Evolutionary conservation across 2,888 invertebrate genomes (phyloP), one percentile per base, ranked within the genome.

Genomic region (Drosophila testacea): DNA sequence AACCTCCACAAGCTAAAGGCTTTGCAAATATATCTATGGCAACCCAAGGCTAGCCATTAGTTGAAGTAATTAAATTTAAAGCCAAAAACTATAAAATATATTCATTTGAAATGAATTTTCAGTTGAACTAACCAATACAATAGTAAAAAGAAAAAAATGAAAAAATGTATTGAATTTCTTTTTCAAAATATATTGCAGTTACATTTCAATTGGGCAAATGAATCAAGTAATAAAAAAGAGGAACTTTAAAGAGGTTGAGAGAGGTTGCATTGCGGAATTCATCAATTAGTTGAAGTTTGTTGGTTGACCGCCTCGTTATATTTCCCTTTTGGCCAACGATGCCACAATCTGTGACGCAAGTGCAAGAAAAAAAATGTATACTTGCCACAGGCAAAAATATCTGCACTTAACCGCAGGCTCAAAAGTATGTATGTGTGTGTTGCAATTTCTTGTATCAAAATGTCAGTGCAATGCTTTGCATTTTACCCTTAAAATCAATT

Each of bases 381-480:
- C 22, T 22, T 22, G 32, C 32, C 32, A 32, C n/a, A n/a, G 39
- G 61, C 27, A 57, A 47, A 36, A 34, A 34, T 55, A 9, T 22
- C 36, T 59, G 71, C 71, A 69, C 67, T 74, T 68, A 56, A 55
- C 70, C 64, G 52, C 67, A 56, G 41, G 28, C 51, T 34, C 50
- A 11, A 22, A 11, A 22, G 11, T 7, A 10, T 22, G 48, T 10
- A 27, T 16, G 48, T 30, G 47, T 16, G 48, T 39, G 57, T 55
- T 38, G 63, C 4, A 36, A 34, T 11, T 27, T 32, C 32, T 32
- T 59, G 62, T 60, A 73, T 81, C 57, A 77, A 83, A 80, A 69
- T 81, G 88, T 81, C 69, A 89, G 86, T 82, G 76, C 77, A 78
- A 69, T 87, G 91, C 47, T 85, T 77, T 78, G 88, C 90, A 89